Base-by-base conservation (phyloP, 53 echinoderm and acorn worm genomes). In the Echinarachnius parma region DNA sequence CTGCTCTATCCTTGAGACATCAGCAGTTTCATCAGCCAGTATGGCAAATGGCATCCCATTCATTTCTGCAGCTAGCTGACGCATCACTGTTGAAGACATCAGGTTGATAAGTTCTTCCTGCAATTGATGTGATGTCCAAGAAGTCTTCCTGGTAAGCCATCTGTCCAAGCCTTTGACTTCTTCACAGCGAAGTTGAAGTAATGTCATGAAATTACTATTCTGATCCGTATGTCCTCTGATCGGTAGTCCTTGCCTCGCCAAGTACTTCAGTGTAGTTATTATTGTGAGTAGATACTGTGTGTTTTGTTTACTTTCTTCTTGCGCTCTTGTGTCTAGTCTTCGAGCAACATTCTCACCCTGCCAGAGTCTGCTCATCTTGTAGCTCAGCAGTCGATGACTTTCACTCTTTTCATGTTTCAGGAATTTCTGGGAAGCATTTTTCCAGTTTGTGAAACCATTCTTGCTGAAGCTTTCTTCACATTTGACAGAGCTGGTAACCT, bases 361-460 rank as follows among this genome's bases (percentile, higher is more conserved):
- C 52, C 52, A 50, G 20, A 50, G 52, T 50, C 18, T 50, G 52
- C 52, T 50, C 52, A 50, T 50, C 52, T 50, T 50, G 52, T 50
- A 50, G 52, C 52, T 50, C 52, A 50, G 52, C 52, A 50, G 52
- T 50, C 20, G 52, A 50, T 50, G 52, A 50, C 52, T 19, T 50
- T 50, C 52, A 50, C 52, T 50, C 52, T 50, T 50, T 18, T 50
- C 52, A 18, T 50, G 52, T 50, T 50, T 50, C 52, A 50, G 52
- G 52, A 50, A 50, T 50, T 50, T 50, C 52, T 9, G 52, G 52
- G 52, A 50, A 50, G 52, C 13, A 50, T 50, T 50, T 50, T 50
- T 50, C 52, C 52, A 50, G 19, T 10, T 50, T 50, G 20, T 50
- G 52, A 50, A 50, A 50, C 52, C 52, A 4, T 13, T 50, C 18